Evolutionary conservation across 2,888 invertebrate genomes (phyloP).

Genomic region (Prenolepis imparis): DNA sequence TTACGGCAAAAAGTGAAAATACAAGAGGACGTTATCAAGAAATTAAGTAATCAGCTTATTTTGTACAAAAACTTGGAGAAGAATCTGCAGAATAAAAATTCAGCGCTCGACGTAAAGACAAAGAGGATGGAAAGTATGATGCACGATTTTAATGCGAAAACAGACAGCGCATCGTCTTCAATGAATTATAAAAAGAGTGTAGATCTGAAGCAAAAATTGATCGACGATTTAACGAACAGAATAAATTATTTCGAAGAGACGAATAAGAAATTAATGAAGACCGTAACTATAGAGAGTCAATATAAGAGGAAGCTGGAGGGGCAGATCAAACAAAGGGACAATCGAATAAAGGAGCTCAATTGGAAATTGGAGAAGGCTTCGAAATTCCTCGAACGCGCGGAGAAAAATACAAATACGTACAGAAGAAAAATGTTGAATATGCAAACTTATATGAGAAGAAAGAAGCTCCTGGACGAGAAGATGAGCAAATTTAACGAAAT

Average conservation of each 20-base stretch:
- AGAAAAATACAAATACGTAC: constrained; percentile 82
- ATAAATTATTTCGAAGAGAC: constrained; percentile 78
- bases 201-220: constrained; percentile 70
- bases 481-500: constrained; percentile 75
- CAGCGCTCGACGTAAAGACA: constrained; percentile 66
- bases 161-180: constrained; percentile 25
- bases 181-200: constrained; percentile 44
- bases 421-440: constrained; percentile 81
- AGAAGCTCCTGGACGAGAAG: constrained; percentile 77
- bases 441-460: constrained; percentile 79
- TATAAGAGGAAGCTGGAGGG: constrained; percentile 78
- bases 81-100: constrained; percentile 66
- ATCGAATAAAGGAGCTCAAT: constrained; percentile 82
- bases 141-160: constrained; percentile 63
- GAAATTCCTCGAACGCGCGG: constrained; percentile 83
- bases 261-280: constrained; percentile 81
- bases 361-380: constrained; percentile 84
- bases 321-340: constrained; percentile 80
- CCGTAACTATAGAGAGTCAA: constrained; percentile 77
- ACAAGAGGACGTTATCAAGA: constrained; percentile 79
- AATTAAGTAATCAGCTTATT: constrained; percentile 78
- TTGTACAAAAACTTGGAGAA: constrained; percentile 78
- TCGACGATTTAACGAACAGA: constrained; percentile 77
- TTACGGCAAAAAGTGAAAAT: constrained; percentile 75
- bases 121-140: constrained; percentile 71